Conservation (phyloP, 2,797 vertebrate genomes). For the Propithecus perrieri region DNA sequence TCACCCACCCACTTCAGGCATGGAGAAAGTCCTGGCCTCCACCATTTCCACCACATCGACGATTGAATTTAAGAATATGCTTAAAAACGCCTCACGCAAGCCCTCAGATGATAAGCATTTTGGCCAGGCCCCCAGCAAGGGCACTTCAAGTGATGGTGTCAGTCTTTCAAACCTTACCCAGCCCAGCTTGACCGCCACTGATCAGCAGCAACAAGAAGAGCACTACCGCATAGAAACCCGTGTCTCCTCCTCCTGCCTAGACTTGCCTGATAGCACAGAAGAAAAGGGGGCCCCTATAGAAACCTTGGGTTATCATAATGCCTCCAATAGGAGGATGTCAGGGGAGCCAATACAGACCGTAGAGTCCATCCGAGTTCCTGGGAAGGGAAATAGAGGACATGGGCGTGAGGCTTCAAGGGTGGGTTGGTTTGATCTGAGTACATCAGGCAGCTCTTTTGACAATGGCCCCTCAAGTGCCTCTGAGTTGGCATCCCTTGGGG, state of each 20-base stretch:
- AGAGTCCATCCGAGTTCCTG: slow-evolving; percentile 94
- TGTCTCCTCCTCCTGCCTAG: slow-evolving; percentile 89
- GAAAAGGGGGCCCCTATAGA: slow-evolving; percentile 92
- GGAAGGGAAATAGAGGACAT: slow-evolving; percentile 89
- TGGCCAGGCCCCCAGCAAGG: slow-evolving; percentile 78
- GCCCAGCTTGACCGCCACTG: slow-evolving; percentile 63
- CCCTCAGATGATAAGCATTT: slow-evolving; percentile 87
- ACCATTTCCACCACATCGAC: slow-evolving; percentile 86
- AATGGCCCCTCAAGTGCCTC: slow-evolving; percentile 84
- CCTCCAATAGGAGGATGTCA: slow-evolving; percentile 87
- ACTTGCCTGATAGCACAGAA: slow-evolving; percentile 85
- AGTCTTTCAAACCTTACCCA: slow-evolving; percentile 65
- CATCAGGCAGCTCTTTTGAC: slow-evolving; percentile 82
- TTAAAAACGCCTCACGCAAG: slow-evolving; percentile 88
- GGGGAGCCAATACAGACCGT: slow-evolving; percentile 97
- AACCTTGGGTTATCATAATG: slow-evolving; percentile 90
- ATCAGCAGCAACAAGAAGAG: slow-evolving; percentile 84
- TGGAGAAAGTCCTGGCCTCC: slow-evolving; percentile 83
- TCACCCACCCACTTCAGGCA: slow-evolving; percentile 16
- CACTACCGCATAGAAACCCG: slow-evolving; percentile 95
- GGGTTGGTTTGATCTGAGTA: slow-evolving; percentile 87
- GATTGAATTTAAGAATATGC: slow-evolving; percentile 90
- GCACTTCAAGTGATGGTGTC: slow-evolving; percentile 59
- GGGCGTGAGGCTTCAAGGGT: slow-evolving; percentile 83
- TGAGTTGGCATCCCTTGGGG: slow-evolving; percentile 82